Conservation (phyloP, 2,888 invertebrate genomes). For the Diogma glabrata region DNA sequence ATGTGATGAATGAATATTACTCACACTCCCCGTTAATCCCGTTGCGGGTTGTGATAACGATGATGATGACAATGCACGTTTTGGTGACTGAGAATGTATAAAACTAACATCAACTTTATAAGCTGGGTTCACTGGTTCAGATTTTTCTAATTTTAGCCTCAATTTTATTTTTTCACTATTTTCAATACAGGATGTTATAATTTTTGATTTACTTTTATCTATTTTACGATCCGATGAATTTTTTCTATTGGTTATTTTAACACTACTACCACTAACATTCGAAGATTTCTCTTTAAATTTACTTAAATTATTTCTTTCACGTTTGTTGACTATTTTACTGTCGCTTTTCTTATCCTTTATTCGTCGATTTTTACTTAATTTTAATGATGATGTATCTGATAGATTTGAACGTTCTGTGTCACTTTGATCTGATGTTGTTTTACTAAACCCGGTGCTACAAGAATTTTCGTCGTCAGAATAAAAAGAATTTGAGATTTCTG, state of each 20-base stretch:
- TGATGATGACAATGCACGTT: conserved; percentile 22
- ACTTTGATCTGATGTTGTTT: conserved; percentile 40
- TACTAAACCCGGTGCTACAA: conserved; percentile 41
- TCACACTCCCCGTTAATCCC: neutral
- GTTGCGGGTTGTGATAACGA: conserved; percentile 22
- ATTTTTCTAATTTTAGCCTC: conserved; percentile 70
- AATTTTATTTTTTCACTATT: conserved; percentile 66
- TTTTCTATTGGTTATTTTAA: neutral
- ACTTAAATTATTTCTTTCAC: conserved; percentile 3
- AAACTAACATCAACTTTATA: conserved; percentile 74
- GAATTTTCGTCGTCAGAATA: conserved; percentile 49
- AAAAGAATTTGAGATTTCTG: conserved; percentile 40
- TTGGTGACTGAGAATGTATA: conserved; percentile 42
- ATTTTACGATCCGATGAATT: neutral
- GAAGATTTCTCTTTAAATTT: conserved; percentile 5
- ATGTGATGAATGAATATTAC: neutral
- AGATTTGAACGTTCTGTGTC: conserved; percentile 36
- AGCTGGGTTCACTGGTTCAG: conserved; percentile 64
- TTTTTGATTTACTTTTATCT: conserved; percentile 19
- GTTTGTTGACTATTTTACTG: conserved; percentile 10
- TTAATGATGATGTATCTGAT: conserved; percentile 43
- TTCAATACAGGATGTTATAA: conserved; percentile 16
- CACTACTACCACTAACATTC: neutral
- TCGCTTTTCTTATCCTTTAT: conserved; percentile 11
- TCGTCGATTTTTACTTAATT: conserved; percentile 30